Evolutionary conservation across 1,140 invertebrate genomes (phyloP).

Genomic region (Aporrectodea caliginosa): DNA sequence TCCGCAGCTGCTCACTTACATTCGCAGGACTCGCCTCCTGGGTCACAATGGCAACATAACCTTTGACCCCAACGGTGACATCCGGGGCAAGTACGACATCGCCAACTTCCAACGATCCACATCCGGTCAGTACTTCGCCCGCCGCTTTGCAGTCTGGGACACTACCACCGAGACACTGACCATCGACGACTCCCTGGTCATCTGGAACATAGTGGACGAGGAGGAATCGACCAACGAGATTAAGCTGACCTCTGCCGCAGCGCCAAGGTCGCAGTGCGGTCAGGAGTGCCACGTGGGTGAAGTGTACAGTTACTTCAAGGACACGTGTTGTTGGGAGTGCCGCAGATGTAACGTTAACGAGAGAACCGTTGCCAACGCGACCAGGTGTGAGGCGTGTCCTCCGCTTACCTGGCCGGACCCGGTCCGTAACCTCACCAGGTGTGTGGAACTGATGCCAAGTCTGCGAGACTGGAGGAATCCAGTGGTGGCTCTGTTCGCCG

Average conservation of each 20-base stretch:
- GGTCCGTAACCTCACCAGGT: slow-evolving; percentile 57
- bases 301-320: slow-evolving; percentile 30
- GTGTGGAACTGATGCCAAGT: slow-evolving; percentile 47
- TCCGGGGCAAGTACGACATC: slow-evolving; percentile 34
- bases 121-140: slow-evolving; percentile 25
- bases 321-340: slow-evolving; percentile 32
- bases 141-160: slow-evolving; percentile 29
- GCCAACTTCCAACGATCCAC: slow-evolving; percentile 22
- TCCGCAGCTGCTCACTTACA: slow-evolving; percentile 32
- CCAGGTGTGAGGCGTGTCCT: slow-evolving; percentile 34
- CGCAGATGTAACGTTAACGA: slow-evolving; percentile 34
- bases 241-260: neutral
- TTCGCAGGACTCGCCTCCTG: slow-evolving; percentile 35
- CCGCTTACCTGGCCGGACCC: slow-evolving; percentile 39
- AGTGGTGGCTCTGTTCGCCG: slow-evolving; percentile 57
- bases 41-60: slow-evolving; percentile 38
- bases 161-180: slow-evolving; percentile 11
- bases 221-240: neutral
- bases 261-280: slow-evolving; percentile 39
- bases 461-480: slow-evolving; percentile 21
- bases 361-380: slow-evolving; percentile 34
- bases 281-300: slow-evolving; percentile 20
- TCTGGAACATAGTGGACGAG: slow-evolving; percentile 18
- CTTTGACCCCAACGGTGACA: slow-evolving; percentile 43
- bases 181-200: slow-evolving; percentile 11